phyloP scores from a whole-genome alignment of 2,113 vertebrate genomes.

The Caranx melampygus region DNA sequence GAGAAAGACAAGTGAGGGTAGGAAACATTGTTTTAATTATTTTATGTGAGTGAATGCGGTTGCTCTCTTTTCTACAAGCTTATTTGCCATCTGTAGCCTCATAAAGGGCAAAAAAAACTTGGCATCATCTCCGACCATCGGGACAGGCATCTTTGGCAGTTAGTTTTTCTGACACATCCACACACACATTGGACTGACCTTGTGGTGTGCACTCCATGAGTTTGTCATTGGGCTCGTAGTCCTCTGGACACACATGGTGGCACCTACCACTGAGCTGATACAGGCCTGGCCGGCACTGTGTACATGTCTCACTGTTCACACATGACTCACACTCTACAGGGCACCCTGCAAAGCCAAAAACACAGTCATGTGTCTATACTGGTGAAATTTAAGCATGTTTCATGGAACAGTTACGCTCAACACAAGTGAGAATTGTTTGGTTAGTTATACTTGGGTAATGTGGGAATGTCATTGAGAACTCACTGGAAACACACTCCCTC shows the following conservation, averaged over 20 bases:
- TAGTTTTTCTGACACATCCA: constrained; percentile 4
- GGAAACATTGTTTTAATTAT: background rate
- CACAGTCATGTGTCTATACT: background rate
- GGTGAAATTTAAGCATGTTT: constrained; percentile 7
- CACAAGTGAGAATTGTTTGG: constrained; percentile 2
- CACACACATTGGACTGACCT: constrained; percentile 79
- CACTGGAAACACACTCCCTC: constrained; percentile 90
- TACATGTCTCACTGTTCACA: constrained; percentile 93
- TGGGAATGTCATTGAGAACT: constrained; percentile 54
- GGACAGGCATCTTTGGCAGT: background rate
- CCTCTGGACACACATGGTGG: constrained; percentile 92
- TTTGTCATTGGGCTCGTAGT: constrained; percentile 91
- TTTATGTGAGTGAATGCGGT: background rate
- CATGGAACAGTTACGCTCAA: background rate
- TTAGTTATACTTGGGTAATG: background rate
- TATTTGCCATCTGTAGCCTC: background rate
- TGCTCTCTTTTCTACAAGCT: background rate
- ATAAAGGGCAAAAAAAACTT: background rate
- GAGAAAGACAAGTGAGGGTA: background rate
- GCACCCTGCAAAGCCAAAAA: constrained; percentile 87
- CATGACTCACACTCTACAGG: constrained; percentile 95
- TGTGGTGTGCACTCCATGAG: constrained; percentile 92
- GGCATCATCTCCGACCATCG: background rate
- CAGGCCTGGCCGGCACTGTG: constrained; percentile 91
- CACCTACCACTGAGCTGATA: constrained; percentile 94